These are phyloP conservation scores for Myathropa florea DNA, from an alignment of 2,888 invertebrate species.

Conservation along the genomic window DNA sequence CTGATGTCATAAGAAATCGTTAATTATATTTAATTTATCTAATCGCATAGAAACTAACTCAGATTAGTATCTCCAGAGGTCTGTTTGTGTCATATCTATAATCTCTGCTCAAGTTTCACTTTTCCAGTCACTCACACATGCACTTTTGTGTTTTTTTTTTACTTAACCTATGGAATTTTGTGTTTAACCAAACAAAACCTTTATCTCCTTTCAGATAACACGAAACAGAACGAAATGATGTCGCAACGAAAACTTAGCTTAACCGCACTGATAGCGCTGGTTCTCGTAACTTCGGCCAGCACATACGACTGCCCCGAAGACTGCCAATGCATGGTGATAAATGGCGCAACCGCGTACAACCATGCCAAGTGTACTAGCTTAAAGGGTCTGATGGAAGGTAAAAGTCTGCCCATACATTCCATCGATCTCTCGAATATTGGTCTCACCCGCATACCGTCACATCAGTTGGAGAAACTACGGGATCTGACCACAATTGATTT, in stretches of 20 bases:
- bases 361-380: slow-evolving; percentile 79
- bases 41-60: slow-evolving; percentile 27
- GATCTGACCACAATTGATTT: slow-evolving; percentile 85
- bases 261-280: slow-evolving; percentile 46
- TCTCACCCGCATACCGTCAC: slow-evolving; percentile 82
- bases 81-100: neutral
- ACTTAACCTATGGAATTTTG: neutral
- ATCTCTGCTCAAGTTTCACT: neutral
- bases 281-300: slow-evolving; percentile 53
- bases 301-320: slow-evolving; percentile 76
- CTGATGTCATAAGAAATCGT: slow-evolving; percentile 39
- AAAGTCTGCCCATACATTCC: slow-evolving; percentile 78
- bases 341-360: slow-evolving; percentile 74
- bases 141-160: neutral
- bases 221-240: slow-evolving; percentile 42
- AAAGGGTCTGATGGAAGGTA: slow-evolving; percentile 74
- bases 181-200: neutral
- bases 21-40: slow-evolving; percentile 31
- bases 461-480: slow-evolving; percentile 83
- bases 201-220: slow-evolving; percentile 43
- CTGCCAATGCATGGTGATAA: slow-evolving; percentile 76
- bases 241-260: slow-evolving; percentile 56
- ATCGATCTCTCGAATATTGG: slow-evolving; percentile 85
- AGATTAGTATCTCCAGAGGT: slow-evolving; percentile 15
- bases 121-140: neutral